phyloP scores from a whole-genome alignment of 2,888 invertebrate species.

The Limnephilus rhombicus region DNA sequence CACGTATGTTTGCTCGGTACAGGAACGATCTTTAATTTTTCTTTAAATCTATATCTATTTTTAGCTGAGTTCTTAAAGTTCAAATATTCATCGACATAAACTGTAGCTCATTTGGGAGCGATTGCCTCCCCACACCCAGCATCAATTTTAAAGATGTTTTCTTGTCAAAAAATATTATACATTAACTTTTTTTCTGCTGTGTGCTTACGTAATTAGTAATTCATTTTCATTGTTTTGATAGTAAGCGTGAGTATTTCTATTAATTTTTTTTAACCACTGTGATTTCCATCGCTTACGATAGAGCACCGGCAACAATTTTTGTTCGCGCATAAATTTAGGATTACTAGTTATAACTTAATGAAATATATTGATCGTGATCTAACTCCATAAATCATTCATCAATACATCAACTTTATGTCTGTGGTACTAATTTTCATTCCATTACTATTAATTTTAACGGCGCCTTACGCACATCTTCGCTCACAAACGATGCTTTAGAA shows the following conservation, averaged over 20 bases:
- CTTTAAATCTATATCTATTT: no score
- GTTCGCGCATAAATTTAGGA: neutral
- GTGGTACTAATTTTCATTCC: constrained; percentile 9
- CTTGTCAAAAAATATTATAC: neutral
- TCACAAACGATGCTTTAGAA: constrained; percentile 29
- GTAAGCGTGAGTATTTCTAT: neutral
- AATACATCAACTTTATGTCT: neutral
- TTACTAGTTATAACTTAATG: neutral
- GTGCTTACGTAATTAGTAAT: neutral
- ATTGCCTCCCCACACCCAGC: no score
- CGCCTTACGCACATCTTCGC: constrained; percentile 29
- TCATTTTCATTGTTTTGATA: neutral
- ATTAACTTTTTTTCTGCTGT: neutral
- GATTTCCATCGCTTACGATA: neutral
- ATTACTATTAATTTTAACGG: constrained; percentile 16
- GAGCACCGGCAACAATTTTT: neutral
- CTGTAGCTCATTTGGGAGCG: no score
- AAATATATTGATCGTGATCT: neutral
- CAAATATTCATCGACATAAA: no score
- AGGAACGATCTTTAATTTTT: no score
- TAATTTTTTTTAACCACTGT: neutral
- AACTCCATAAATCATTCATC: neutral
- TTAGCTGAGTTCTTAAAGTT: no score
- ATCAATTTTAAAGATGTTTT: no score
- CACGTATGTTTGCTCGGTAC: no score